Evolutionary conservation across 2,797 vertebrate species (phyloP).

Genomic region (Lepilemur ruficaudatus): DNA sequence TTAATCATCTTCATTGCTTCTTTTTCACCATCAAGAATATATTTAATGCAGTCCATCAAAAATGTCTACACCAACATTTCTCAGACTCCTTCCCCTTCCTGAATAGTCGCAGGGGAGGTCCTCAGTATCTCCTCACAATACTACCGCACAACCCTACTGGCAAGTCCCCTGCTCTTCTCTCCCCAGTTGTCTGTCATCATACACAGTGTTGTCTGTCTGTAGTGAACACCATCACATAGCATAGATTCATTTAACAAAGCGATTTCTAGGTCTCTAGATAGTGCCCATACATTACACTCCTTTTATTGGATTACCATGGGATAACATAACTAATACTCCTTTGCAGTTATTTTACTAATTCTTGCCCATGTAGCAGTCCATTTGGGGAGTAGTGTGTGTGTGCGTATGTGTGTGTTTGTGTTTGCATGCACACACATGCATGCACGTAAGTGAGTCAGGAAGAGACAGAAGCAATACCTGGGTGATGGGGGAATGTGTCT

Average conservation of each 20-base stretch:
- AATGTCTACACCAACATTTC: not conserved
- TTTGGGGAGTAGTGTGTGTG: too few relatives aligned
- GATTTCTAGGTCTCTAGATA: not conserved
- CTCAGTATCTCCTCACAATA: not conserved
- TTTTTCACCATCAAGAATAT: not conserved
- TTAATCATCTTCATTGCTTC: not conserved
- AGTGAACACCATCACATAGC: not conserved
- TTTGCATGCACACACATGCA: not conserved
- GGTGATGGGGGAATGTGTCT: not conserved
- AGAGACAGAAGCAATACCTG: not conserved
- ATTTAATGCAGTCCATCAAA: not conserved
- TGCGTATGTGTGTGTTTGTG: not conserved
- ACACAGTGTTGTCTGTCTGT: not conserved
- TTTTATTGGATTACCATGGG: not conserved
- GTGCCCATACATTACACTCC: not conserved
- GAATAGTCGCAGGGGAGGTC: not conserved
- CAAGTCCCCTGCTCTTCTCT: not conserved
- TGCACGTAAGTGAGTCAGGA: not conserved
- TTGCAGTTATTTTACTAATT: constrained; percentile 1
- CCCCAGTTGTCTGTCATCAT: not conserved
- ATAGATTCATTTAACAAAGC: not conserved
- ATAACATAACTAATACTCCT: not conserved
- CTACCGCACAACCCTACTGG: not conserved
- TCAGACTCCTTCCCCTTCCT: not conserved
- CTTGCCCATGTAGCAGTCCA: not conserved